Evolutionary conservation across 2,888 invertebrate genomes (phyloP), one percentile per base, ranked within the genome.

Genomic region (Ethmia dodecea): DNA sequence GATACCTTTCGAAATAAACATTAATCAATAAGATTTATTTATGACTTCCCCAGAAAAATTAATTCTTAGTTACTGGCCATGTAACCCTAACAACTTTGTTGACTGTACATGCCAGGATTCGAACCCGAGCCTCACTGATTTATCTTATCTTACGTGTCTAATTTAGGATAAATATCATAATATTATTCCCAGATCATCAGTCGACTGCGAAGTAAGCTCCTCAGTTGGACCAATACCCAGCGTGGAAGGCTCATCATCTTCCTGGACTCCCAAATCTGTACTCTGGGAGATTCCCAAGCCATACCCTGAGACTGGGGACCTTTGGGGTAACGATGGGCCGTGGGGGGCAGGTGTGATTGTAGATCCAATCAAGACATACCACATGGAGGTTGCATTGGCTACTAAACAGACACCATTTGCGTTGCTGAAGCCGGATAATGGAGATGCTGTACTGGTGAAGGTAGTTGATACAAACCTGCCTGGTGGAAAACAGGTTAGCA

Each of bases 381-480:
- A 92, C 3, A 92, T 93, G 92, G 88, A 88, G 31, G 87, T 88
- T 5, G 92, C 92, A 3, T 53, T 90, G 40, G 77, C 88, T 4
- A 88, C 89, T 2, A 89, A 89, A 28, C 90, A 92, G 61, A 91
- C 90, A 0, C 92, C 93, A 0, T 93, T 93, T 55, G 93, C 92
- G 0, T 72, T 93, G 31, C 70, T 92, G 32, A 90, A 91, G 47
- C 91, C 92, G 9, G 86, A 89, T 26, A 88, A 88, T 47, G 90
- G 91, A 6, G 87, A 89, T 36, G 91, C 92, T 0, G 90, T 92
- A 1, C 69, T 93, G 29, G 92, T 93, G 9, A 90, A 92, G 53
- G 90, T 93, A 1, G 74, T 90, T 33, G 87, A 89, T 46, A 88
- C 89, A 10, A 66, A 71, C 31, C 42, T 81, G 1, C 84, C 81